These are phyloP conservation scores for Emydoidea blandingii DNA, from an alignment of 2,797 vertebrate species.

Conservation along the genomic window DNA sequence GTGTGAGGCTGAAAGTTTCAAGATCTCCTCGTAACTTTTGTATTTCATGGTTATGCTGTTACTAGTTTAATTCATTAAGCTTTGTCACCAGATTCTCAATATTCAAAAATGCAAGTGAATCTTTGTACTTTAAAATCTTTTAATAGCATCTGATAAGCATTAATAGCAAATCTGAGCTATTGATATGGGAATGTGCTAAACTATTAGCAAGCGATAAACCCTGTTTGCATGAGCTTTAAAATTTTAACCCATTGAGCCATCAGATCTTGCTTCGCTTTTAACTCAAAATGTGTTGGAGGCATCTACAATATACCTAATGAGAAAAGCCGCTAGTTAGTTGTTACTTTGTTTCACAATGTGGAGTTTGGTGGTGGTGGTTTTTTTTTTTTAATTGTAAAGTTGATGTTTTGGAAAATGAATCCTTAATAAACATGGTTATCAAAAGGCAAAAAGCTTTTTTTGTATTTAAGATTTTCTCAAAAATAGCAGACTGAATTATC, in stretches of 20 bases:
- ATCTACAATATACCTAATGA: background rate
- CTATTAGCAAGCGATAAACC: background rate
- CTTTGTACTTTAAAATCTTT: background rate
- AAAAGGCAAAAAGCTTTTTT: conserved; percentile 20
- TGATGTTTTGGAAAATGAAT: conserved; percentile 6
- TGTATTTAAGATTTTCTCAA: background rate
- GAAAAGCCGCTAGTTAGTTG: background rate
- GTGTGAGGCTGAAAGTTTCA: background rate
- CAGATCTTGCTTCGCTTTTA: background rate
- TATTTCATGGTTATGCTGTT: background rate
- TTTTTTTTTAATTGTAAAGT: background rate
- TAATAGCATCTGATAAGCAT: background rate
- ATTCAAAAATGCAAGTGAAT: background rate
- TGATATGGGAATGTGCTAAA: background rate
- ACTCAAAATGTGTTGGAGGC: background rate
- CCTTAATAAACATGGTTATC: background rate
- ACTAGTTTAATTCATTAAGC: background rate
- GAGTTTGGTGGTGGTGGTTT: background rate
- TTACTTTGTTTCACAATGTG: background rate
- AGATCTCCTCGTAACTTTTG: background rate
- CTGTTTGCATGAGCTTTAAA: background rate
- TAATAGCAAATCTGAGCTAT: background rate
- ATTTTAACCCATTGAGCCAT: background rate
- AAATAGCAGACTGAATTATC: background rate
- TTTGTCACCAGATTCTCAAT: background rate